Conservation (phyloP, 2,888 invertebrate genomes). For the Lithophane semibrunnea region DNA sequence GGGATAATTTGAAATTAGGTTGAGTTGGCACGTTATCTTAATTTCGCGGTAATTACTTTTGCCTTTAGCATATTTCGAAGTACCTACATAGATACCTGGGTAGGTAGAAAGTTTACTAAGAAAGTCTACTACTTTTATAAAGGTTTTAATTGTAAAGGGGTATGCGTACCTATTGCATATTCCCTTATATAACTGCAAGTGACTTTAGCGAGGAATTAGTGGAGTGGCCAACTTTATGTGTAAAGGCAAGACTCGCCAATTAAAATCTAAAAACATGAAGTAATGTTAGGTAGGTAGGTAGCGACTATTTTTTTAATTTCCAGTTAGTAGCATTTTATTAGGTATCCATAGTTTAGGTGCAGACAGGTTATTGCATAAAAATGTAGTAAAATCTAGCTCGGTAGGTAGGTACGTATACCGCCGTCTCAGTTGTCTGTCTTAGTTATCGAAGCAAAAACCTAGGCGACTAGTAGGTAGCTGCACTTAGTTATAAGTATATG, state of each 20-base stretch:
- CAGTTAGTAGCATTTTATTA: too few species aligned
- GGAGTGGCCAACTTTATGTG: not conserved
- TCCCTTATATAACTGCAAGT: too few species aligned
- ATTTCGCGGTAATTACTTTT: slow-evolving; percentile 14
- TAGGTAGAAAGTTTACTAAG: slow-evolving; percentile 14
- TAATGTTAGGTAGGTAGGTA: not conserved
- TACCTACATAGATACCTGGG: slow-evolving; percentile 4
- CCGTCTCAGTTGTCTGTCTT: not conserved
- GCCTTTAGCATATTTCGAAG: not conserved
- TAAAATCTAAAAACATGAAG: too few species aligned
- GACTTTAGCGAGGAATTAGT: too few species aligned
- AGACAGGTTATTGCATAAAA: too few species aligned
- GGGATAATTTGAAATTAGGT: slow-evolving; percentile 27
- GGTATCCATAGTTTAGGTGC: too few species aligned
- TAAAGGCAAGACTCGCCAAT: too few species aligned
- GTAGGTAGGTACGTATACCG: not conserved
- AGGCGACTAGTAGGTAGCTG: not conserved
- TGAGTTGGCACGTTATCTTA: slow-evolving; percentile 41
- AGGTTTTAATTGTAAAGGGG: not conserved
- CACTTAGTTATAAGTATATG: not conserved
- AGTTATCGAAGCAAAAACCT: slow-evolving; percentile 5
- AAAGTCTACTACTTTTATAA: slow-evolving; percentile 31
- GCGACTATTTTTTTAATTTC: too few species aligned
- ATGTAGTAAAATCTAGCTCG: not conserved
- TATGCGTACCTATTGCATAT: not conserved